Percentiles rank a stretch among this genome's conserved stretches.
Conservation (phyloP, 2,797 vertebrate species). For the Pseudochirops corinnae region DNA sequence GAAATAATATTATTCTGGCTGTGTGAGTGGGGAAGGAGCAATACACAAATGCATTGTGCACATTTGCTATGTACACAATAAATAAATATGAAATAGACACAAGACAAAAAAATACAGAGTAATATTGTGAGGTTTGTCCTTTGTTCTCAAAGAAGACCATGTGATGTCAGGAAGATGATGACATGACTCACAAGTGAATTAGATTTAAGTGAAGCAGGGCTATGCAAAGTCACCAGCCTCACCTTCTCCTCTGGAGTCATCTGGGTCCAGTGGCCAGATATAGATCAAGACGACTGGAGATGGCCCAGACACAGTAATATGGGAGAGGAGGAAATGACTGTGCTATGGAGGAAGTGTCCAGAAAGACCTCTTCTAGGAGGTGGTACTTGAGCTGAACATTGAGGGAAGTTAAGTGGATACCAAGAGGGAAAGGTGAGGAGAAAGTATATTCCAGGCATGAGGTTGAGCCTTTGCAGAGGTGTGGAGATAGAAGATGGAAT, state of each 20-base stretch:
- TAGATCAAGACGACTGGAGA: no score
- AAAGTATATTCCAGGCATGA: not conserved
- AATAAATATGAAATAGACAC: not conserved
- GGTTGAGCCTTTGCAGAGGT: not conserved
- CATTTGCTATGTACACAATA: not conserved
- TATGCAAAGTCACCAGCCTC: no score
- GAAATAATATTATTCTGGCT: not conserved
- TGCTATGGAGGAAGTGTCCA: not conserved
- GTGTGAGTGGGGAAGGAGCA: not conserved
- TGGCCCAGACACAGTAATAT: not conserved
- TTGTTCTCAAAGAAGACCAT: no score
- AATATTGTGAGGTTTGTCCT: no score
- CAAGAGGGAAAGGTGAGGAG: not conserved
- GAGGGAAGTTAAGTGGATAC: not conserved
- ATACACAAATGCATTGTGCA: not conserved
- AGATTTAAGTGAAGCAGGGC: no score
- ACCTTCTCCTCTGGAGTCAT: no score
- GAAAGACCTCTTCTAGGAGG: not conserved
- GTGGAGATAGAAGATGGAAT: not conserved
- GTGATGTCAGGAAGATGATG: no score
- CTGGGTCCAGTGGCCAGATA: no score
- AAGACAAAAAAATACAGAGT: not conserved
- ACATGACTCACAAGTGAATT: no score
- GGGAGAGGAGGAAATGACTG: not conserved
- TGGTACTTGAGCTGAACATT: not conserved